Conservation (phyloP, 2,113 vertebrate species). For the Proterorhinus semilunaris region DNA sequence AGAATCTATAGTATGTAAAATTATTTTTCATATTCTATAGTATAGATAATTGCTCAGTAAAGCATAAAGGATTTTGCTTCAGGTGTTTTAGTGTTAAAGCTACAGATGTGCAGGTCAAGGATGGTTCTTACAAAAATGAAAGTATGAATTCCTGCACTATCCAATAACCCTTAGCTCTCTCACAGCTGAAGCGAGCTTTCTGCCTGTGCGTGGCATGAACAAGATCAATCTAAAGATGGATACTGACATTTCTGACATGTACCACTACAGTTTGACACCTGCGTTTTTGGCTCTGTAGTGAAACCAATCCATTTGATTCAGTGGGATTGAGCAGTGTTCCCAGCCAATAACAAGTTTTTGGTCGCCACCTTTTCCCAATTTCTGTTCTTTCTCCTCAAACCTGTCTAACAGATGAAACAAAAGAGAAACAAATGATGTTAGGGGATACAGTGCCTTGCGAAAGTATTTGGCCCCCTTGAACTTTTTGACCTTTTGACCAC, state of each 20-base stretch:
- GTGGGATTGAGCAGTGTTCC: conserved; percentile 36
- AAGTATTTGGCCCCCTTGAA: too few relatives aligned
- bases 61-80: conserved; percentile 11
- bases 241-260: background rate
- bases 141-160: conserved; percentile 30
- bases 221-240: conserved; percentile 22
- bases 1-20: too few relatives aligned
- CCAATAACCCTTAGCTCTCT: conserved; percentile 25
- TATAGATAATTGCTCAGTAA: background rate
- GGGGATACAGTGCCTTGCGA: too few relatives aligned
- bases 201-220: conserved; percentile 11
- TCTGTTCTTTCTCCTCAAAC: conserved; percentile 26
- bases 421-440: background rate
- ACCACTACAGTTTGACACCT: conserved; percentile 10
- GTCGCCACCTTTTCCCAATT: conserved; percentile 7
- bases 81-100: conserved; percentile 13
- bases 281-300: conserved; percentile 26
- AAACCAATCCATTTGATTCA: conserved; percentile 44
- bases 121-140: conserved; percentile 33
- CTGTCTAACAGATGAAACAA: conserved; percentile 23
- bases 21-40: too few relatives aligned
- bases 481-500: too few relatives aligned
- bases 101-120: conserved; percentile 52
- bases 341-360: background rate
- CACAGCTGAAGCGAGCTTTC: conserved; percentile 25